phyloP scores from a whole-genome alignment of 2,797 vertebrate species.

The Xyrichtys novacula region DNA sequence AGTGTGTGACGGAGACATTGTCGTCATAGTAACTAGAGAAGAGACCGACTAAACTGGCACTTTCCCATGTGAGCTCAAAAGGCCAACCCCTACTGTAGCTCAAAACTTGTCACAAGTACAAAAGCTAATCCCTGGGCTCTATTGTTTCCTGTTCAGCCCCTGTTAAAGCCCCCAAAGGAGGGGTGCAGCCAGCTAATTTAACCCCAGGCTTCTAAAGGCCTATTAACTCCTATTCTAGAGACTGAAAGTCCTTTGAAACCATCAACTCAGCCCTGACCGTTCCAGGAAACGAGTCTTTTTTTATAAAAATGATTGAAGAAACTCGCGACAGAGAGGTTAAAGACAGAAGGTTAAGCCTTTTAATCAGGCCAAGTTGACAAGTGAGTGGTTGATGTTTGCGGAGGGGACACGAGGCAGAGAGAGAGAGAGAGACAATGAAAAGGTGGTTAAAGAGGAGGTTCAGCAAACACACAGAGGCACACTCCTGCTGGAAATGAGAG shows the following conservation, averaged over 20 bases:
- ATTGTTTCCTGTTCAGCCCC: conserved; percentile 68
- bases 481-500: conserved; percentile 52
- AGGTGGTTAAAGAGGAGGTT: conserved; percentile 42
- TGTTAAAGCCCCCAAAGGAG: conserved; percentile 51
- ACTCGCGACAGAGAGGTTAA: conserved; percentile 29
- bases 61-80: conserved; percentile 66
- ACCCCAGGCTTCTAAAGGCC: conserved; percentile 54
- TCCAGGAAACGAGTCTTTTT: conserved; percentile 48
- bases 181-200: conserved; percentile 53
- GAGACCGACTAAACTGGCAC: conserved; percentile 54
- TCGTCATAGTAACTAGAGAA: conserved; percentile 52
- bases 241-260: conserved; percentile 57
- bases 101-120: conserved; percentile 70
- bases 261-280: conserved; percentile 46
- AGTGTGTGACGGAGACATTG: conserved; percentile 10
- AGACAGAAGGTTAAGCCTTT: conserved; percentile 33
- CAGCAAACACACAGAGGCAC: conserved; percentile 49
- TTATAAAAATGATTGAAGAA: conserved; percentile 38
- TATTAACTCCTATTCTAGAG: conserved; percentile 62
- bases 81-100: conserved; percentile 33
- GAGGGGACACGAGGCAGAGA: conserved; percentile 27
- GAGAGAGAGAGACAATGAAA: conserved; percentile 48
- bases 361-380: conserved; percentile 69
- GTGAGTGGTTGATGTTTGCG: conserved; percentile 61
- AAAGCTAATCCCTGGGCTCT: conserved; percentile 60